Conservation (phyloP, 2,113 vertebrate genomes). For the Odontesthes bonariensis region DNA sequence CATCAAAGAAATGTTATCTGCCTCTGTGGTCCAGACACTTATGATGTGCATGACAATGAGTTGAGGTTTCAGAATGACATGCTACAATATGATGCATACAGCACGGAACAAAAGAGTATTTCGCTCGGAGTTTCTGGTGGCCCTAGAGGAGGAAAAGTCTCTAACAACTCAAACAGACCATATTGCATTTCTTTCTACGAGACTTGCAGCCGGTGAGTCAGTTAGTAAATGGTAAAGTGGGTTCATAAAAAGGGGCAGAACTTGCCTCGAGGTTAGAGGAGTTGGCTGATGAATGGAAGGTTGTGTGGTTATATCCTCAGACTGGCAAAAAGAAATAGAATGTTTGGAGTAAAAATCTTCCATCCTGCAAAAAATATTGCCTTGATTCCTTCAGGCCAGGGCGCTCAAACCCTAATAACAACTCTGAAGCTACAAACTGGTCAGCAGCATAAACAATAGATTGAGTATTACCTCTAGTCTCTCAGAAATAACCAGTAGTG, state of each 20-base stretch:
- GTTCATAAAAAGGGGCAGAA: slow-evolving; percentile 59
- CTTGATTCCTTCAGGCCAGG: neutral
- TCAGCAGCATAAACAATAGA: neutral
- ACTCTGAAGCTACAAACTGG: slow-evolving; percentile 20
- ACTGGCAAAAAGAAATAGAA: slow-evolving; percentile 25
- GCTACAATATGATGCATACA: slow-evolving; percentile 20
- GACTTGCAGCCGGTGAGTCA: slow-evolving; percentile 46
- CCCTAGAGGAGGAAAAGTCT: neutral
- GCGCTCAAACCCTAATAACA: neutral
- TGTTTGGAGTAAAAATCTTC: slow-evolving; percentile 27
- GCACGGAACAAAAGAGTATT: neutral
- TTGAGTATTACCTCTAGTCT: neutral
- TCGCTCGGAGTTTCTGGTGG: neutral
- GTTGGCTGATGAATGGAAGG: slow-evolving; percentile 32
- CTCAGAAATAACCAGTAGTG: slow-evolving; percentile 2
- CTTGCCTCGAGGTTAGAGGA: slow-evolving; percentile 57
- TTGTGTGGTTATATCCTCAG: slow-evolving; percentile 37
- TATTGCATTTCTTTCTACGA: slow-evolving; percentile 26
- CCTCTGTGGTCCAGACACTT: slow-evolving; percentile 23
- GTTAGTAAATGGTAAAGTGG: slow-evolving; percentile 62
- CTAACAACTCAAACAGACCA: slow-evolving; percentile 34
- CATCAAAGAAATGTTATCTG: slow-evolving; percentile 32
- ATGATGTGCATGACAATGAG: slow-evolving; percentile 32
- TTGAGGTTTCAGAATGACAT: slow-evolving; percentile 34
- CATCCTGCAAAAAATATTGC: slow-evolving; percentile 14